Evolutionary conservation across 2,888 invertebrate species (phyloP), one percentile per base, ranked within the genome.

Genomic region (Gastracanthus pulcherrimus): DNA sequence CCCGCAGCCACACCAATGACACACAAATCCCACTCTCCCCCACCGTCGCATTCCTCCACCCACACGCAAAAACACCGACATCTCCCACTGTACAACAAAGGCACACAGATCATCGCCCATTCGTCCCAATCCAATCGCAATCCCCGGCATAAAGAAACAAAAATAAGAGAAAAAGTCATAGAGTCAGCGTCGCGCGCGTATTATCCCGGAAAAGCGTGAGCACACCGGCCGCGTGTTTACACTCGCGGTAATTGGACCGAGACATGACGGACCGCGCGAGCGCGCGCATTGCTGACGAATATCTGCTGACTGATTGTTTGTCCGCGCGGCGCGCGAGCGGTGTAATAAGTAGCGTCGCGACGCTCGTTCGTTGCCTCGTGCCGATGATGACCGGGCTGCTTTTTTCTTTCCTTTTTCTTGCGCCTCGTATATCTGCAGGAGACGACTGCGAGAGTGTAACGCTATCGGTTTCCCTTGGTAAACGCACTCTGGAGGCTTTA

Each of bases 301-400:
- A 83, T 85, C 84, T 82, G 85, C 84, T 83, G 85, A 84, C 83
- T 84, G 84, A 83, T 85, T 83, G 84, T 85, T 83, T 82, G 84
- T 83, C 76, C 62, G 81, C 83, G 76, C 64, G 41, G 81, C 83
- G 76, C 64, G 41, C 81, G 74, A 7, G n/a, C 69, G 48, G 16
- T 77, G 83, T 82, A 82, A 82, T 55, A n/a, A n/a, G n/a, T n/a
- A 55, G 36, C 70, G 34, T 45, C 55, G 55, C 26, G n/a, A n/a
- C 19, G 19, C 41, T 16, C 41, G 55, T 26, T 48, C 9, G n/a
- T n/a, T 34, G 2, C 66, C 7, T n/a, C 36, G 19, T 74, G 62
- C 62, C 77, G 81, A 64, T 51, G 45, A 70, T 51, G 80, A 66
- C 70, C 77, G 29, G 51, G 36, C 66, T 26, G 7, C 41, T 58